Base-by-base conservation (phyloP, 1,140 invertebrate genomes). In the Chymomyza costata region DNA sequence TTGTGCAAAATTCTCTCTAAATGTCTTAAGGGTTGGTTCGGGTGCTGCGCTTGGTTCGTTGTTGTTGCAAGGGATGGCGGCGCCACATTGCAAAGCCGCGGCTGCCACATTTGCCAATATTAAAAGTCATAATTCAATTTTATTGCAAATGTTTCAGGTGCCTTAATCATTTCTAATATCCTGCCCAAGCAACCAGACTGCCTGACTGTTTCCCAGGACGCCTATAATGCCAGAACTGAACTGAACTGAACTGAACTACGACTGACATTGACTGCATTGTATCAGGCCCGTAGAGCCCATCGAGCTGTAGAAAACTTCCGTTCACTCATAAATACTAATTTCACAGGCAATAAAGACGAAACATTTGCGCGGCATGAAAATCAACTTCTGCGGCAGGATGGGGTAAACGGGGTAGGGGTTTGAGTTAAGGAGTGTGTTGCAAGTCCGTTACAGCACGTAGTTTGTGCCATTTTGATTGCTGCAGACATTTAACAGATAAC, bases 51-150 rank as follows among this genome's bases (percentile, higher is more conserved):
- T n/a, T 44, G 39, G 17, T 55, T 41, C 32, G 34, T 8, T 38
- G 41, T 28, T 28, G 17, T 40, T 6, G 15, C 14, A 16, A 25
- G 17, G 7, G 14, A 2, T 30, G 7, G 39, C 8, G 21, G 21
- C 21, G 21, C 21, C 21, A 25, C 21, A n/a, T 19, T 31, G 2
- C 21, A 16, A 30, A 45, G n/a, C 43, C 15, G 16, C 40, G 32
- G 15, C 28, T 17, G 28, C 35, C 39, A 14, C 34, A 13, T 15
- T 34, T 63, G 73, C 73, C 70, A 82, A 81, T 69, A 81, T 69
- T 71, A 63, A 83, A 70, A 74, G 81, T 67, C 76, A 84, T 84
- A 84, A 84, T 82, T 84, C 82, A 84, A 84, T 84, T 84, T 84
- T 84, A 84, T 84, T 83, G 76, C 82, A 69, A 83, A 73, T 82